A percentile compares a stretch with the other conserved stretches of the same genome.
Evolutionary conservation across 2,888 invertebrate genomes (phyloP).

Genomic region (Pecten maximus): DNA sequence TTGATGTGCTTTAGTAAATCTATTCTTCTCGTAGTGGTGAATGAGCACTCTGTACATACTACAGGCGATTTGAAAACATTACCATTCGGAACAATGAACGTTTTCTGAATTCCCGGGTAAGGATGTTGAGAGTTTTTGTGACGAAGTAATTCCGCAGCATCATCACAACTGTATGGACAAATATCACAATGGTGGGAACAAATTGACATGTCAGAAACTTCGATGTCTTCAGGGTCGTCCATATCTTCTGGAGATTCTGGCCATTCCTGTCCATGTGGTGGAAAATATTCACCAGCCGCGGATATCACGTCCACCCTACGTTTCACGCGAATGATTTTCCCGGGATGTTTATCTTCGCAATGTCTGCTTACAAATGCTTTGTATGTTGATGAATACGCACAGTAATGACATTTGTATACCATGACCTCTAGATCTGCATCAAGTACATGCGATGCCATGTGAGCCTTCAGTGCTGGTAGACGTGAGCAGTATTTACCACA

Average conservation of each 20-base stretch:
- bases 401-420: conserved; percentile 64
- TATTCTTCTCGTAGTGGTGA: conserved; percentile 61
- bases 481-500: conserved; percentile 60
- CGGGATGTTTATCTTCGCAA: conserved; percentile 59
- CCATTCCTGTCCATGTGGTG: conserved; percentile 15
- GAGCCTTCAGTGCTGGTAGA: conserved; percentile 57
- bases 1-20: conserved; percentile 64
- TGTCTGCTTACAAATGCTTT: conserved; percentile 62
- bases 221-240: conserved; percentile 1
- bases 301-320: conserved; percentile 59
- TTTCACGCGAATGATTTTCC: conserved; percentile 57
- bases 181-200: conserved; percentile 54
- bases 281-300: neutral
- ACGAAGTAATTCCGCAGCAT: conserved; percentile 42
- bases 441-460: conserved; percentile 54
- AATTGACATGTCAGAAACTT: conserved; percentile 43
- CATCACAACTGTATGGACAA: conserved; percentile 52
- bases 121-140: conserved; percentile 41
- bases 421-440: conserved; percentile 57
- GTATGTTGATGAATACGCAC: conserved; percentile 63
- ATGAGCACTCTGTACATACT: conserved; percentile 69
- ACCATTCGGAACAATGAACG: conserved; percentile 63
- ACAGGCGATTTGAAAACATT: conserved; percentile 67
- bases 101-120: conserved; percentile 48
- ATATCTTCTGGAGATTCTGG: conserved; percentile 30